phyloP scores from a whole-genome alignment of 23 tunicate species.

The Trididemnum miniatum region DNA sequence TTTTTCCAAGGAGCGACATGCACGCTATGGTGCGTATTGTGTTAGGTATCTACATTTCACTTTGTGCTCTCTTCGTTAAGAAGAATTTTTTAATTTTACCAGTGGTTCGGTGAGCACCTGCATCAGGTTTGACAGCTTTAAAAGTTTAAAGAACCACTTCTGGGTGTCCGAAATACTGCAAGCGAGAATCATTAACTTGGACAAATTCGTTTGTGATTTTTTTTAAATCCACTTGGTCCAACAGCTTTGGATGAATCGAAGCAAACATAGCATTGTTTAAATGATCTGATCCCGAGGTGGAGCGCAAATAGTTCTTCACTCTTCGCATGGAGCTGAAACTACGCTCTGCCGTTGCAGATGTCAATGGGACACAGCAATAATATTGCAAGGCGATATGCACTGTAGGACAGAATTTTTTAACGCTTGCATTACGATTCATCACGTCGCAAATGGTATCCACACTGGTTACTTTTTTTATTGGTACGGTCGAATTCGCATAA shows the following conservation, averaged over 20 bases:
- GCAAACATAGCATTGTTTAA: slow-evolving; percentile 26
- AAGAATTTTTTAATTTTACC: too few species aligned
- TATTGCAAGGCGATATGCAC: slow-evolving; percentile 26
- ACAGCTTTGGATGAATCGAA: slow-evolving; percentile 18
- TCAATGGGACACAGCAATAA: not conserved
- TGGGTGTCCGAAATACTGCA: slow-evolving; percentile 23
- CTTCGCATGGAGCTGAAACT: not conserved
- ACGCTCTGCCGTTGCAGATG: slow-evolving; percentile 2
- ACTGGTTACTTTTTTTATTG: slow-evolving; percentile 23
- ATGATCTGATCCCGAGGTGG: slow-evolving; percentile 28
- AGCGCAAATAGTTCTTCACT: slow-evolving; percentile 24
- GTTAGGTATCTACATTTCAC: too few species aligned
- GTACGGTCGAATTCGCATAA: slow-evolving; percentile 32
- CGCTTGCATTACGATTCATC: slow-evolving; percentile 31
- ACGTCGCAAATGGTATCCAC: slow-evolving; percentile 34
- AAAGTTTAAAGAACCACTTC: too few species aligned
- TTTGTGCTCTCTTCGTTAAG: too few species aligned
- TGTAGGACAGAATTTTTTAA: slow-evolving; percentile 30
- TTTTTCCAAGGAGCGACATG: too few species aligned
- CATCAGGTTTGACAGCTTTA: too few species aligned
- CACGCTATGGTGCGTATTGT: too few species aligned
- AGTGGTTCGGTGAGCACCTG: too few species aligned
- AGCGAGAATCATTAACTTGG: slow-evolving; percentile 14
- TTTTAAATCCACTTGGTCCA: slow-evolving; percentile 23
- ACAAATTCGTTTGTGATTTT: slow-evolving; percentile 27